Base-by-base conservation (phyloP, 2,113 vertebrate genomes). In the Setophaga kirtlandii region DNA sequence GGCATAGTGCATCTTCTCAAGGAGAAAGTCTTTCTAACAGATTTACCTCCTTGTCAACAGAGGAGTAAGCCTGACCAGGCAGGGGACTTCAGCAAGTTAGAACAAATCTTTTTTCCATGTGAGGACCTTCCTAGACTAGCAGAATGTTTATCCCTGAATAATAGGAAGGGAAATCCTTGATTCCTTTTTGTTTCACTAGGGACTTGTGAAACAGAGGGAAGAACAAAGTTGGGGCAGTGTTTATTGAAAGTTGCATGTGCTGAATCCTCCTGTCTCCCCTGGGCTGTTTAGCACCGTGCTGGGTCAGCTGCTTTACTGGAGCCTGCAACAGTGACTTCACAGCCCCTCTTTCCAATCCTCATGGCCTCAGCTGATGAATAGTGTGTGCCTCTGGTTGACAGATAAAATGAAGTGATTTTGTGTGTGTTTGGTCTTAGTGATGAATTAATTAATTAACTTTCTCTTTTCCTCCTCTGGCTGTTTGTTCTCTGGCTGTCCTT, bases 351-450 rank as follows among this genome's bases (percentile, higher is more conserved):
- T 96, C 71, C 39, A 6, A 12, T 90, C 74, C 91, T 97, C 25
- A 14, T 97, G 35, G 25, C 95, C 91, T 96, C 80, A 92, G 94
- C 76, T 92, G 77, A 88, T 98, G 96, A 97, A 97, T 97, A 97
- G 97, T 98, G 92, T 8, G 91, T 96, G 68, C 39, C 76, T 88
- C 85, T 75, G 28, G 88, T 88, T 97, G 95, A 96, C 93, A 97
- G 96, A 98, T 97, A 96, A 98, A 98, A 96, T 96, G 60, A 91
- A 96, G 89, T 95, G 96, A 97, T 97, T 97, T 97, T 97, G 95
- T 97, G 76, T 3, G 1, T 95, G 84, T 97, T 98, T 97, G 96
- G 90, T 96, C 82, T 95, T 79, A 74, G 88, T 87, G 92, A 96
- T 97, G 92, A 97, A 97, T 98, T 97, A 91, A 97, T 97, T 96